phyloP scores from a whole-genome alignment of 2,888 invertebrate species.

The Shargacucullia verbasci region DNA sequence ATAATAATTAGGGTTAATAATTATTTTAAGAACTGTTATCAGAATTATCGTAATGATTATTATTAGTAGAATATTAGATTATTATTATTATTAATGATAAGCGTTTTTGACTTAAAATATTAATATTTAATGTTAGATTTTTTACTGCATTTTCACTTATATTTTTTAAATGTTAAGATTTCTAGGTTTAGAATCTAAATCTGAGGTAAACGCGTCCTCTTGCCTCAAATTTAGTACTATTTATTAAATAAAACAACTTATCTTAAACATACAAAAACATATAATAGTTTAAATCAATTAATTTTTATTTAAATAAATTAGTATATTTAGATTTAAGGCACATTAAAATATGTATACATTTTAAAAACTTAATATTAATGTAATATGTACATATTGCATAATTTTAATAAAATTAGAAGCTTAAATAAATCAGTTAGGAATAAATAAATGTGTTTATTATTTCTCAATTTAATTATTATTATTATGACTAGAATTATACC shows the following conservation, averaged over 20 bases:
- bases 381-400: conserved; percentile 73
- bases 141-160: conserved; percentile 82
- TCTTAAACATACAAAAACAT: conserved; percentile 27
- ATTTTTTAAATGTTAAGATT: conserved; percentile 23
- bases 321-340: conserved; percentile 35
- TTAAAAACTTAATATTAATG: conserved; percentile 17
- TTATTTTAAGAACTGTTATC: conserved; percentile 9
- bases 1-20: not conserved
- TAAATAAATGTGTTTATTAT: conserved; percentile 20
- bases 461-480: conserved; percentile 9
- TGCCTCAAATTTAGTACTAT: conserved; percentile 72
- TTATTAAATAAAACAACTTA: conserved; percentile 1
- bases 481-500: conserved; percentile 57
- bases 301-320: conserved; percentile 10
- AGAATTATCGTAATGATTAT: conserved; percentile 8
- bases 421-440: conserved; percentile 44
- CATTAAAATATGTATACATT: conserved; percentile 18
- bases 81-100: not conserved
- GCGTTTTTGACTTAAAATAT: too few species aligned
- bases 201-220: conserved; percentile 85
- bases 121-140: conserved; percentile 40
- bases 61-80: not conserved
- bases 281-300: conserved; percentile 22
- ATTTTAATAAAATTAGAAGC: conserved; percentile 22
- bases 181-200: conserved; percentile 59